phyloP scores from a whole-genome alignment of 2,797 vertebrate genomes.

The Cyprinodon diabolis region DNA sequence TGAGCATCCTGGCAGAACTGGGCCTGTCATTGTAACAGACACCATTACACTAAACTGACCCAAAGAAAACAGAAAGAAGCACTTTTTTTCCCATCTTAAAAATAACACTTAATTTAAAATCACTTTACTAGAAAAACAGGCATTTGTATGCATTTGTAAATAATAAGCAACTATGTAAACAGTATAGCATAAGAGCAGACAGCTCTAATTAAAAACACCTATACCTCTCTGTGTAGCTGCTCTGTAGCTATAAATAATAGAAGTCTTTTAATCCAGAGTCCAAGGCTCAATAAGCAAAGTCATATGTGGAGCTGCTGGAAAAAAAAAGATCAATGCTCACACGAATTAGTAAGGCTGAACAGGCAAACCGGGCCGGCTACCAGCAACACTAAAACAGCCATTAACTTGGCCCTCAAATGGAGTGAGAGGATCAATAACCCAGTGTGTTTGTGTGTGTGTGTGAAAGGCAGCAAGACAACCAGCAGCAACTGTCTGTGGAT shows the following conservation, averaged over 20 bases:
- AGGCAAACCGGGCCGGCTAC: slow-evolving; percentile 54
- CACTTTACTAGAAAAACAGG: background rate
- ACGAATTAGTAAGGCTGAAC: slow-evolving; percentile 56
- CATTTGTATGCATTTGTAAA: background rate
- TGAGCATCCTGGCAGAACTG: background rate
- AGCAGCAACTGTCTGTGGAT: slow-evolving; percentile 33
- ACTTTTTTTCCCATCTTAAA: background rate
- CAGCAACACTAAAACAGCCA: slow-evolving; percentile 63
- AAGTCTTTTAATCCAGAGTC: slow-evolving; percentile 29
- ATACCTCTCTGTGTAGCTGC: slow-evolving; percentile 23
- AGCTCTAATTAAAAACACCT: slow-evolving; percentile 15
- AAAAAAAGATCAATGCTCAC: slow-evolving; percentile 65
- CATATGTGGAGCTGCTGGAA: slow-evolving; percentile 55
- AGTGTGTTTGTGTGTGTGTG: slow-evolving; percentile 21
- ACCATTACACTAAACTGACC: background rate
- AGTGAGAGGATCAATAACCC: slow-evolving; percentile 59
- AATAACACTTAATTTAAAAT: background rate
- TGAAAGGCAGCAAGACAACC: slow-evolving; percentile 14
- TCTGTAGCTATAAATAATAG: slow-evolving; percentile 54
- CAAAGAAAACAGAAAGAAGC: background rate
- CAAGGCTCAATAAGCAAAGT: slow-evolving; percentile 39
- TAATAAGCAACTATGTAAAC: background rate
- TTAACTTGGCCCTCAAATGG: slow-evolving; percentile 63
- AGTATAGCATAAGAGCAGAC: background rate
- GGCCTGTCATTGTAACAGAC: background rate